phyloP scores from a whole-genome alignment of 2,113 vertebrate species.

The Sylvietta virens region DNA sequence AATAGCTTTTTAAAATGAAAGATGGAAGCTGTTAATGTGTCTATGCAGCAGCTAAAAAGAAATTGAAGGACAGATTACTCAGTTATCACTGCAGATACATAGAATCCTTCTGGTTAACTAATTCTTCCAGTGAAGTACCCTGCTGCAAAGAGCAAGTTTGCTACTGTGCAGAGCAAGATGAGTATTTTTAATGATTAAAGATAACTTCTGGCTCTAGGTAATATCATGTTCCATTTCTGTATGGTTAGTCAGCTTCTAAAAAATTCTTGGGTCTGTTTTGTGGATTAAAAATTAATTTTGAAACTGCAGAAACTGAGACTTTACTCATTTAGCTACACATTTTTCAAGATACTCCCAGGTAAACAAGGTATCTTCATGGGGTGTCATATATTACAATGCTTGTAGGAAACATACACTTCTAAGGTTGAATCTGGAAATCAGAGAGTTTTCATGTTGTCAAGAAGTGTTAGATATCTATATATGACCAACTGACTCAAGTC shows the following conservation, averaged over 20 bases:
- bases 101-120: not conserved
- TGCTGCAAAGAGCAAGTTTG: not conserved
- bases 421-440: not conserved
- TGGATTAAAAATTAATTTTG: slow-evolving; percentile 3
- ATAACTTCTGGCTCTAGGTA: not conserved
- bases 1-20: not conserved
- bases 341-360: not conserved
- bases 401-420: not conserved
- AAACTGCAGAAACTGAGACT: not conserved
- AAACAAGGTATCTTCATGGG: not conserved
- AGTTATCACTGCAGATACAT: not conserved
- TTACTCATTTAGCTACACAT: not conserved
- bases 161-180: not conserved
- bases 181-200: not conserved
- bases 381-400: not conserved
- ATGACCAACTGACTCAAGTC: not conserved
- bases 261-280: not conserved
- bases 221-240: not conserved
- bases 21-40: not conserved
- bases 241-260: not conserved
- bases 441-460: not conserved
- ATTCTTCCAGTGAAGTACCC: not conserved
- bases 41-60: not conserved
- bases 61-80: not conserved
- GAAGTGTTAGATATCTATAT: not conserved